Evolutionary conservation across 2,888 invertebrate genomes (phyloP), one percentile per base, ranked within the genome.

Genomic region (Lysandra bellargus): DNA sequence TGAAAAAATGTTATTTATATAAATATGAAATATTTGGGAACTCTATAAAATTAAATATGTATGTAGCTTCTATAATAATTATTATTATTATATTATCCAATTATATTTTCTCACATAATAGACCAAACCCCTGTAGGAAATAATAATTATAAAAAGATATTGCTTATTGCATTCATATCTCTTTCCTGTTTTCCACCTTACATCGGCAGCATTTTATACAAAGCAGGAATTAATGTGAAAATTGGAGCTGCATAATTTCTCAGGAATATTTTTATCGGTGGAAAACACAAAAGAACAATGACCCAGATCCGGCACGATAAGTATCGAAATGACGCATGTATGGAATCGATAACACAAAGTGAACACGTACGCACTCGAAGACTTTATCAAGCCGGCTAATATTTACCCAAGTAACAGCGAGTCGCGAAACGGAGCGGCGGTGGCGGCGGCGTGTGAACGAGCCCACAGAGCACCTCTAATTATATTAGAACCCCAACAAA

Each of bases 231-330:
- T 69, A 0, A 69, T 69, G 14, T 69, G 17, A 69, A 69, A 49
- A 75, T 49, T 23, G 6, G 30, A 76, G 17, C 6, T 53, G 57
- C 4, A 49, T 2, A 53, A 57, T 76, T 76, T 76, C 57, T 33
- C 33, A 37, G 76, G 57, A 80, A 80, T 72, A 80, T 14, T 49
- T 74, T 78, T 80, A 81, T 88, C 85, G 85, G 85, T 85, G 83
- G 83, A 86, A 87, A 88, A 87, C 89, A 91, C 88, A 90, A 93
- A 92, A 91, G 92, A 94, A 93, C 93, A 93, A 93, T 93, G 94
- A 94, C 94, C 94, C 90, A 94, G 92, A 93, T 94, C 90, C 88
- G 88, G 86, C 86, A 89, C 91, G 94, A 94, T 94, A 93, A 92
- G 90, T 88, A 92, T 93, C 91, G 92, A 90, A 87, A 90, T 93